Evolutionary conservation across 2,888 invertebrate species (phyloP).

Genomic region (Apamea sordens): DNA sequence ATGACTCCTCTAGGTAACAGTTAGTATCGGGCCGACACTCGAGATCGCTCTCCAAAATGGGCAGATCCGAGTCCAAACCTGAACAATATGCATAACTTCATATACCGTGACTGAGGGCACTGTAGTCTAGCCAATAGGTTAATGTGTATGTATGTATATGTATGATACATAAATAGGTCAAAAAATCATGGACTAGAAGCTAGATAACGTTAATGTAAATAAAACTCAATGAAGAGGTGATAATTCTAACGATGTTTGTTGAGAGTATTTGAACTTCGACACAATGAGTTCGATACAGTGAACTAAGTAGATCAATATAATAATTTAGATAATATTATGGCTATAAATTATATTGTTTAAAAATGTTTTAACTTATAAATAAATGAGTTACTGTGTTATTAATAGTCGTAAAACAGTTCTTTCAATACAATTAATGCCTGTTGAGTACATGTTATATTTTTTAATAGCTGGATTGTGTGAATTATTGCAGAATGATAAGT

Average conservation of each 20-base stretch:
- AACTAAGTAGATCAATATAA: slow-evolving; percentile 43
- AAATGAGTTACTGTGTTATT: slow-evolving; percentile 39
- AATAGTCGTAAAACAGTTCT: slow-evolving; percentile 32
- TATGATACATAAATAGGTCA: slow-evolving; percentile 66
- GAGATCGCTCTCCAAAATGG: slow-evolving; percentile 87
- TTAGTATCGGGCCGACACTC: slow-evolving; percentile 88
- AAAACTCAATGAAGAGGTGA: slow-evolving; percentile 34
- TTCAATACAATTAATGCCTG: slow-evolving; percentile 32
- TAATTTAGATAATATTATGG: slow-evolving; percentile 33
- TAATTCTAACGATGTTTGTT: slow-evolving; percentile 39
- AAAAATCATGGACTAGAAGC: slow-evolving; percentile 77
- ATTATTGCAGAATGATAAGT: slow-evolving; percentile 18
- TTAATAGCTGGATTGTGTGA: slow-evolving; percentile 39
- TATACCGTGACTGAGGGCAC: slow-evolving; percentile 62
- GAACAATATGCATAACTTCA: slow-evolving; percentile 79
- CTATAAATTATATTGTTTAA: slow-evolving; percentile 34
- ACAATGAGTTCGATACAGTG: slow-evolving; percentile 24
- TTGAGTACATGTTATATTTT: slow-evolving; percentile 11
- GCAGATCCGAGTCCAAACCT: slow-evolving; percentile 88
- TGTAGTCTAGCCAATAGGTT: slow-evolving; percentile 23
- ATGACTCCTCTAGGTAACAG: slow-evolving; percentile 90
- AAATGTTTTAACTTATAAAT: slow-evolving; percentile 10
- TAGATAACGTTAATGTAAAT: slow-evolving; percentile 40
- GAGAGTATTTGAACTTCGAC: slow-evolving; percentile 11
- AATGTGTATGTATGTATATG: slow-evolving; percentile 13